phyloP scores from a whole-genome alignment of 2,797 vertebrate genomes.

The Xenopus petersii region DNA sequence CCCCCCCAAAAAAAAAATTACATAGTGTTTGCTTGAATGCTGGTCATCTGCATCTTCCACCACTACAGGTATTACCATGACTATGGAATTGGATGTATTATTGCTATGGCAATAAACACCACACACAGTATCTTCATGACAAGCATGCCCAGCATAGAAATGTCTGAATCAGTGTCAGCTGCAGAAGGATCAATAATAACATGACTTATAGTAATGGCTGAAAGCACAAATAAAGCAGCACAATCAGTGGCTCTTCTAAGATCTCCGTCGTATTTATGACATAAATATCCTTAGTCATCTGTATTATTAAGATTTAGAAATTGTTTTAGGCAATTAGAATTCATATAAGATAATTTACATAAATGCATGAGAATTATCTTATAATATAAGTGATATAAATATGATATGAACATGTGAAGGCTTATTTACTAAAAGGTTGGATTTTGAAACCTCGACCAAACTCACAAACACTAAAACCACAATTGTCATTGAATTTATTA shows the following conservation, averaged over 20 bases:
- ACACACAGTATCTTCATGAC: conserved; percentile 5
- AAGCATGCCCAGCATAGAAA: conserved; percentile 22
- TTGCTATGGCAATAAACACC: not conserved
- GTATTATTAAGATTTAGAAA: no score
- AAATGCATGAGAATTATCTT: no score
- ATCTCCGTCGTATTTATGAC: not conserved
- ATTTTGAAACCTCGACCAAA: no score
- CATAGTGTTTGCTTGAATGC: not conserved
- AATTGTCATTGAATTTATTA: no score
- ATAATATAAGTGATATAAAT: no score
- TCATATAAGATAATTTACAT: no score
- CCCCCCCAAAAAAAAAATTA: no score
- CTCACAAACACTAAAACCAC: no score
- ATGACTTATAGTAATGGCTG: conserved; percentile 13
- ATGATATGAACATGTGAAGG: no score
- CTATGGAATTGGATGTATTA: not conserved
- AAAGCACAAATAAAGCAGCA: conserved; percentile 25
- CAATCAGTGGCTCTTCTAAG: not conserved
- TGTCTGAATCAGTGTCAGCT: conserved; percentile 16
- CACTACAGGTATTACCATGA: not conserved
- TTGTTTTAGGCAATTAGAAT: no score
- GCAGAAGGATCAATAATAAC: conserved; percentile 30
- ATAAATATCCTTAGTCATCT: no score
- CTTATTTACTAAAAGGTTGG: no score
- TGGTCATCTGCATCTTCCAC: not conserved